phyloP scores from a whole-genome alignment of 2,888 invertebrate species.

The Gandaritis pyraliata region DNA sequence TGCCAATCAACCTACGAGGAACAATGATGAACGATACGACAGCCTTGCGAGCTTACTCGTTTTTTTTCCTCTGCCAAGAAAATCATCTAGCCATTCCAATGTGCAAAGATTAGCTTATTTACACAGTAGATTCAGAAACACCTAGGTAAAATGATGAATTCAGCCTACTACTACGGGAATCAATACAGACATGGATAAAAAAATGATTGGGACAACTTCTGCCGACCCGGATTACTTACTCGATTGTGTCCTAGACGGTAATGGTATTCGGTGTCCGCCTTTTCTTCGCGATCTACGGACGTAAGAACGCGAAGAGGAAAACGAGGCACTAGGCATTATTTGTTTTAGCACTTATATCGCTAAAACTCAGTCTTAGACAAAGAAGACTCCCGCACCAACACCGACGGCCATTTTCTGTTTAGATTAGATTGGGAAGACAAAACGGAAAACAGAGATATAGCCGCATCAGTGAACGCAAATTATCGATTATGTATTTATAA shows the following conservation, averaged over 20 bases:
- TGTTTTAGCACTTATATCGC: conserved; percentile 82
- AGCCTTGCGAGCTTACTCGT: conserved; percentile 52
- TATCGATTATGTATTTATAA: conserved; percentile 54
- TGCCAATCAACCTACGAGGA: conserved; percentile 64
- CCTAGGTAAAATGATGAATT: conserved; percentile 7
- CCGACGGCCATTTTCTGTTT: conserved; percentile 93
- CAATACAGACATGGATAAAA: conserved; percentile 45
- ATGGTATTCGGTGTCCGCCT: conserved; percentile 93
- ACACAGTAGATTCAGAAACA: conserved; percentile 1
- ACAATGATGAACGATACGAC: conserved; percentile 68
- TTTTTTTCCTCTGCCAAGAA: conserved; percentile 40
- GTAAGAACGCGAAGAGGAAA: conserved; percentile 96
- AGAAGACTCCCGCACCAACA: conserved; percentile 92
- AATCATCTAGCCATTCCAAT: conserved; percentile 13
- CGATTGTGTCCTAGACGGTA: conserved; percentile 92
- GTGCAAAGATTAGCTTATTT: conserved; percentile 10
- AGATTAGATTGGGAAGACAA: conserved; percentile 82
- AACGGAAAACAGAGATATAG: conserved; percentile 71
- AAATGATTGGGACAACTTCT: conserved; percentile 68
- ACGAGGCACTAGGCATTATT: conserved; percentile 97
- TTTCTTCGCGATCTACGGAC: conserved; percentile 96
- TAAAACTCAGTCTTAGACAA: conserved; percentile 88
- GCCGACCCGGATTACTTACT: conserved; percentile 87
- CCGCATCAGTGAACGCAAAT: conserved; percentile 65
- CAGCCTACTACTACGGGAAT: conserved; percentile 42